These are phyloP conservation scores for Aethes cnicana DNA, from an alignment of 2,888 invertebrate species.

Conservation along the genomic window DNA sequence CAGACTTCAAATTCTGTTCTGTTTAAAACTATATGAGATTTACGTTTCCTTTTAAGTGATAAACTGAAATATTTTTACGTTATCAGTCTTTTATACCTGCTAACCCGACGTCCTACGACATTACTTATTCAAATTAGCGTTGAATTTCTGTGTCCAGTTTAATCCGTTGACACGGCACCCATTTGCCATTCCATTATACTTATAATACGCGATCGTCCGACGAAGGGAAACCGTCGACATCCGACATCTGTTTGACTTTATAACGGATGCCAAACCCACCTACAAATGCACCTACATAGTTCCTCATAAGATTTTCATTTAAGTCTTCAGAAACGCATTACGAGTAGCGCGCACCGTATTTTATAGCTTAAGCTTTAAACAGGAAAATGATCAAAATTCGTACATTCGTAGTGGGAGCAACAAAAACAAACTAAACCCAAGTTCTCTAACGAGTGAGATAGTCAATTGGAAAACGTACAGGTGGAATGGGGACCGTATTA, in stretches of 20 bases:
- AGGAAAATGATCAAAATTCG: background rate
- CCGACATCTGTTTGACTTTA: slow-evolving; percentile 10
- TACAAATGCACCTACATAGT: background rate
- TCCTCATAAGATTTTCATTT: background rate
- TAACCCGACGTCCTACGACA: no score
- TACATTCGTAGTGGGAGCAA: background rate
- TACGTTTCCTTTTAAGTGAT: no score
- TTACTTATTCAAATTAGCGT: slow-evolving; percentile 21
- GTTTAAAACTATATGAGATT: no score
- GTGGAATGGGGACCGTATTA: slow-evolving; percentile 44
- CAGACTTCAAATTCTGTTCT: no score
- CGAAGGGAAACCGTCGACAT: slow-evolving; percentile 13
- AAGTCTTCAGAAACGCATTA: background rate
- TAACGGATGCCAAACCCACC: slow-evolving; percentile 1
- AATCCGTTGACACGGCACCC: slow-evolving; percentile 14
- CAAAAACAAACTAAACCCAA: slow-evolving; percentile 17
- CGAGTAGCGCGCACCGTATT: no score
- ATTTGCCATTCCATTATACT: slow-evolving; percentile 8
- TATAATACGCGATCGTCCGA: slow-evolving; percentile 2
- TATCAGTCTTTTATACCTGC: no score
- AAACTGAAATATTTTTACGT: no score
- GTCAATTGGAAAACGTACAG: background rate
- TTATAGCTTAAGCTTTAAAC: background rate
- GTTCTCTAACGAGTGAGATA: slow-evolving; percentile 6
- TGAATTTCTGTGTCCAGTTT: slow-evolving; percentile 2